These are phyloP conservation scores for Sisyra terminalis DNA, from an alignment of 2,888 invertebrate species.

Conservation along the genomic window DNA sequence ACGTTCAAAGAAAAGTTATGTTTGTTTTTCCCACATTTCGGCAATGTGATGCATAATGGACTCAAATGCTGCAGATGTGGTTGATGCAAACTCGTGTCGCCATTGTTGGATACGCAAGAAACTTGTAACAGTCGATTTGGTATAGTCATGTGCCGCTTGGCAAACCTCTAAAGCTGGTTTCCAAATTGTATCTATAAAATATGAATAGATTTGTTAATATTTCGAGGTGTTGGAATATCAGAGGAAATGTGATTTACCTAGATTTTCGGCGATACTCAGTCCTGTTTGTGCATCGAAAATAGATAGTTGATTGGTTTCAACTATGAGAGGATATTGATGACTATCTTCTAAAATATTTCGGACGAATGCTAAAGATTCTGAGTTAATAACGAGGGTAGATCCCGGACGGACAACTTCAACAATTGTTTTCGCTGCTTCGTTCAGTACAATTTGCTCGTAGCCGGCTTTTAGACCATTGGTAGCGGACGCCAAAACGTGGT, in stretches of 20 bases:
- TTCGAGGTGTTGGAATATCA: too few relatives aligned
- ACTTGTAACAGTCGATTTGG: conserved; percentile 17
- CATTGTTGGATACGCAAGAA: conserved; percentile 21
- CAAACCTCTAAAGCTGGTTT: conserved; percentile 42
- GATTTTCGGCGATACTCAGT: background rate
- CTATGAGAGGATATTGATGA: background rate
- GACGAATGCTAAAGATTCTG: background rate
- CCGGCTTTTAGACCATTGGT: background rate
- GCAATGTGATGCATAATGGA: conserved; percentile 26
- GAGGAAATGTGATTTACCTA: too few relatives aligned
- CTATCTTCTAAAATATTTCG: background rate
- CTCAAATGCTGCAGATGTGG: conserved; percentile 23
- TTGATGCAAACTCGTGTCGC: conserved; percentile 21
- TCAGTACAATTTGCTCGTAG: conserved; percentile 12
- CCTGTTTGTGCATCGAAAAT: background rate
- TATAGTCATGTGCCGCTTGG: conserved; percentile 30
- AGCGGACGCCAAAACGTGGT: conserved; percentile 17
- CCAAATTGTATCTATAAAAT: conserved; percentile 39
- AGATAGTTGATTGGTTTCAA: conserved; percentile 1
- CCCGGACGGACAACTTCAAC: conserved; percentile 21
- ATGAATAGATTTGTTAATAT: too few relatives aligned
- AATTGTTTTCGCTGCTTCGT: conserved; percentile 13
- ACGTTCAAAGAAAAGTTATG: background rate
- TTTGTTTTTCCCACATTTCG: conserved; percentile 14
- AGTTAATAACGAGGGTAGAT: conserved; percentile 20